Evolutionary conservation across 2,888 invertebrate species (phyloP), one percentile per base, ranked within the genome.

Genomic region (Anarsia innoxiella): DNA sequence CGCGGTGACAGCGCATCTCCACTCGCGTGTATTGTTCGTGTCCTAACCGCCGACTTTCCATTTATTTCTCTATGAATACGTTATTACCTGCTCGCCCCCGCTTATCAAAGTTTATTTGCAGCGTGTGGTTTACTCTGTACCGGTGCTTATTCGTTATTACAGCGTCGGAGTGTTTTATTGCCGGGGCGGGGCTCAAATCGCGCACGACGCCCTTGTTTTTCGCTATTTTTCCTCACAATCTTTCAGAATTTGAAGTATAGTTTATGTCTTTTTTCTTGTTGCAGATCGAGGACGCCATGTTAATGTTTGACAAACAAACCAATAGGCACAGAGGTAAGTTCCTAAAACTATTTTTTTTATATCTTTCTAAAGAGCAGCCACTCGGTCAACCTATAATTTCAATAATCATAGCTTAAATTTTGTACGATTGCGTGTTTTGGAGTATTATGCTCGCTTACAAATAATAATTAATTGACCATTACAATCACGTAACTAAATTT

Each of bases 261-360:
- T 66, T 62, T 66, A 61, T 75, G 54, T 66, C 48, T 74, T 66
- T 83, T 61, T 77, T n/a, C n/a, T 86, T 86, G 80, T 94, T 95
- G 46, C 93, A 97, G 97, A 97, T 98, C 80, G 97, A 98, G 87
- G 98, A 98, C 83, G 98, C 99, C 66, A 99, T 99, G 99, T 91
- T 99, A 80, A 99, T 99, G 99, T 99, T 99, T 88, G 99, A 99
- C 88, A 99, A 99, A 91, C 97, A 98, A 85, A 99, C 99, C 76
- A 99, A 99, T 90, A 93, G 99, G 88, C 99, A 99, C 89, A 94
- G 99, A 94, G 95, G 95, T 95, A 84, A 92, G 92, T 87, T 11
- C 12, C 16, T 16, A 25, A 23, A 27, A 15, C 16, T 28, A 4
- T 3, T 2, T 12, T 10, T 28, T 12, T 10, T 14, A 36, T 30